Evolutionary conservation across 2,888 invertebrate genomes (phyloP), one percentile per base, ranked within the genome.

Genomic region (Gasteruption jaculator): DNA sequence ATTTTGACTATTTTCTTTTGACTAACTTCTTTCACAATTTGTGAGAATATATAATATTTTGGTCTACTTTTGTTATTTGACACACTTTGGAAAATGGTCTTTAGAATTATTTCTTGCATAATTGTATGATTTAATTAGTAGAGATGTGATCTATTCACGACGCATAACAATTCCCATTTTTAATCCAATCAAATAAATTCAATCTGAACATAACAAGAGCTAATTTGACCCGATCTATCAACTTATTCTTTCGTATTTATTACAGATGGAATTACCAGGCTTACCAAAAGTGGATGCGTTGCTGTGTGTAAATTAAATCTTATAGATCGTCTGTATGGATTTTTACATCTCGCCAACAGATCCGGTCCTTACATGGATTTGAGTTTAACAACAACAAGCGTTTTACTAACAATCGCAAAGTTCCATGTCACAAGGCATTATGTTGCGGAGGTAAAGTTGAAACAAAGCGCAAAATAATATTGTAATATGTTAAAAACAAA

Each of bases 401-500:
- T 85, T 29, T 74, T 86, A 21, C 77, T 85, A 29, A 86, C 85
- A 58, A 68, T 86, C 47, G 76, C 80, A 8, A 79, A 85, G 42
- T 82, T 81, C 53, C 73, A 73, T 36, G 68, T 73, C 34, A 83
- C 83, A 0, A 79, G 76, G 7, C 73, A 75, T 1, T 76, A 77
- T 52, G 78, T 80, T 41, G 83, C 83, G 65, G 73, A 75, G 64
- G 79, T 79, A 60, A n/a, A n/a, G n/a, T n/a, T n/a, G n/a, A n/a
- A n/a, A n/a, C n/a, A n/a, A n/a, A n/a, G n/a, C n/a, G n/a, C n/a
- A n/a, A n/a, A n/a, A n/a, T n/a, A n/a, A n/a, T n/a, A n/a, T n/a
- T n/a, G n/a, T n/a, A n/a, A n/a, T n/a, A n/a, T n/a, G n/a, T n/a
- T n/a, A n/a, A n/a, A n/a, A n/a, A n/a, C n/a, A n/a, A n/a, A n/a